These are phyloP conservation scores for Vulpes ferrilata DNA, from an alignment of 2,113 vertebrate genomes.

Conservation along the genomic window DNA sequence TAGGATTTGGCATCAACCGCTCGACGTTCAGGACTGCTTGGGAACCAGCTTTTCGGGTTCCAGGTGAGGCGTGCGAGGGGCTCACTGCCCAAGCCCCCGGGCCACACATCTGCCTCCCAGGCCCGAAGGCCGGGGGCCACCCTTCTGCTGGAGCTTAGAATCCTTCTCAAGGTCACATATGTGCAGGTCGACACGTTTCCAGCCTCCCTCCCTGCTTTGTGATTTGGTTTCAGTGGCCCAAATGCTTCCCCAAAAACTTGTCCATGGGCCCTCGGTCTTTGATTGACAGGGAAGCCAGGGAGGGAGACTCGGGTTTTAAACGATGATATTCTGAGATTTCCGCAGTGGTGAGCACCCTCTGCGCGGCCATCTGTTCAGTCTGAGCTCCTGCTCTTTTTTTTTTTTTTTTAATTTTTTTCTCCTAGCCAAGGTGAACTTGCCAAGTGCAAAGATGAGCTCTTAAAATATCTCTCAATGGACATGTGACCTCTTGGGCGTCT, in stretches of 20 bases:
- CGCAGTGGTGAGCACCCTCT: not conserved
- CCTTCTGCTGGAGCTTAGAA: not conserved
- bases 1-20: not conserved
- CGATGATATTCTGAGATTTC: not conserved
- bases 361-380: slow-evolving; percentile 57
- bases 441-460: not conserved
- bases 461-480: not conserved
- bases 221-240: not conserved
- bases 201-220: not conserved
- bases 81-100: fast-evolving
- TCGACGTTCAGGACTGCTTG: not conserved
- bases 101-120: not conserved
- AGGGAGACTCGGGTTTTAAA: not conserved
- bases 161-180: not conserved
- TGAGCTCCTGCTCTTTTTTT: not conserved
- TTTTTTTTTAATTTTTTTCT: not conserved
- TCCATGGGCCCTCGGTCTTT: not conserved
- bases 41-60: not conserved
- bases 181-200: too few relatives aligned
- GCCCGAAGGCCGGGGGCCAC: fast-evolving
- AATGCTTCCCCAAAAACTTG: not conserved
- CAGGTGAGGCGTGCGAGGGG: not conserved
- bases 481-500: not conserved
- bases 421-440: slow-evolving; percentile 61
- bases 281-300: not conserved